Evolutionary conservation across 2,888 invertebrate species (phyloP).

Genomic region (Hirtodrosophila trivittata): DNA sequence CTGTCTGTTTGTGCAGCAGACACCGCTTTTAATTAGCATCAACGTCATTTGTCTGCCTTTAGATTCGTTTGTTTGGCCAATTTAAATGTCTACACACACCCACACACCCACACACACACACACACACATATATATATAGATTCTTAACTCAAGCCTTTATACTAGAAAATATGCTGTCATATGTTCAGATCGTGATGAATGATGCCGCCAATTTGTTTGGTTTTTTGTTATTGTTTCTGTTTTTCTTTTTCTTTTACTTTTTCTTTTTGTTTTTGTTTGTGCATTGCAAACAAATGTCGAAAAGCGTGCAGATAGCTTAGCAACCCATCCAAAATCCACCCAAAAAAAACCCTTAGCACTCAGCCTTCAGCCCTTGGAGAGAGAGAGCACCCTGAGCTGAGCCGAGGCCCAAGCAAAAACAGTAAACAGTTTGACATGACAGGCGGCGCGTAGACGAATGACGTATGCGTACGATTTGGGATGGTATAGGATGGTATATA

Average conservation of each 20-base stretch:
- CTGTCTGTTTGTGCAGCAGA: constrained; percentile 36
- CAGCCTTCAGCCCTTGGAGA: constrained; percentile 6
- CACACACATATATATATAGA: constrained; percentile 4
- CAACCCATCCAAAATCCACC: constrained; percentile 6
- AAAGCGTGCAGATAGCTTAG: constrained; percentile 44
- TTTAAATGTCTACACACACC: constrained; percentile 54
- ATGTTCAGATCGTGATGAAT: constrained; percentile 69
- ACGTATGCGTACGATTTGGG: constrained; percentile 23
- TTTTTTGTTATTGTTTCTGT: constrained; percentile 62
- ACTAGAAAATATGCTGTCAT: constrained; percentile 69
- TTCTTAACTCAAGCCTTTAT: constrained; percentile 18
- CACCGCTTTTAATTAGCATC: constrained; percentile 74
- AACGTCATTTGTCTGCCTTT: constrained; percentile 63
- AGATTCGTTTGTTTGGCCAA: constrained; percentile 52
- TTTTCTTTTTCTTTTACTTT: constrained; percentile 26
- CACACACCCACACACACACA: not conserved
- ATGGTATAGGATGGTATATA: not conserved
- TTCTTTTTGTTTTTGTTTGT: constrained; percentile 42
- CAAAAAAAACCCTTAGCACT: constrained; percentile 14
- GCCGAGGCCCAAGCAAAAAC: no score
- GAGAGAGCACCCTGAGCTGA: no score
- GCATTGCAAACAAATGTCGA: constrained; percentile 60
- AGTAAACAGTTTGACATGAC: constrained; percentile 72
- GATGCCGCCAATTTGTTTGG: constrained; percentile 67
- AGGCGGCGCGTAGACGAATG: constrained; percentile 35